phyloP scores from a whole-genome alignment of 2,797 vertebrate genomes.

The Choloepus didactylus region DNA sequence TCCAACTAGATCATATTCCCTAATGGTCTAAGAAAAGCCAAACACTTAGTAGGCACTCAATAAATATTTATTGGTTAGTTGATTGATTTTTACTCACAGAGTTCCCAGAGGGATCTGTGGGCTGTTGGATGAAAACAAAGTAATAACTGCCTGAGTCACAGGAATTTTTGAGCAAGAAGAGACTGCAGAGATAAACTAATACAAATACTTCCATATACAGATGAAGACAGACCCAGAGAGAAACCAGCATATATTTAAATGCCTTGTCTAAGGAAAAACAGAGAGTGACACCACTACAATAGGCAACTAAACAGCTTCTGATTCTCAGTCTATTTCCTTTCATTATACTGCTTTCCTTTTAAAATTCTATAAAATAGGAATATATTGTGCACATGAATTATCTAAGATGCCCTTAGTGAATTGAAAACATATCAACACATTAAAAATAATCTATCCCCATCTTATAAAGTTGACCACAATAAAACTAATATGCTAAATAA shows the following conservation, averaged over 20 bases:
- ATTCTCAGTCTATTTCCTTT: slow-evolving; percentile 49
- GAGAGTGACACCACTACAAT: neutral
- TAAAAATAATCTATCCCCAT: slow-evolving; percentile 68
- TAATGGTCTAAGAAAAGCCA: slow-evolving; percentile 46
- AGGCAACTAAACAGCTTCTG: neutral
- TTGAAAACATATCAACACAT: slow-evolving; percentile 65
- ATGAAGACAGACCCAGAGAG: slow-evolving; percentile 68
- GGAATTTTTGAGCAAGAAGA: slow-evolving; percentile 76
- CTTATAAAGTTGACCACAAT: slow-evolving; percentile 55
- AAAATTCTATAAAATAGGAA: slow-evolving; percentile 57
- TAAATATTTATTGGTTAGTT: slow-evolving; percentile 79
- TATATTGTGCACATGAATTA: slow-evolving; percentile 61
- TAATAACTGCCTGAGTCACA: slow-evolving; percentile 80
- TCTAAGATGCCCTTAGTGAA: slow-evolving; percentile 25
- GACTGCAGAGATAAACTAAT: slow-evolving; percentile 71
- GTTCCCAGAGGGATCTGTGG: slow-evolving; percentile 66
- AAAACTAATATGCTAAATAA: neutral
- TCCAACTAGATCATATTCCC: slow-evolving; percentile 61
- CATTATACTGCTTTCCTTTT: slow-evolving; percentile 49
- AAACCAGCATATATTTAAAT: slow-evolving; percentile 58
- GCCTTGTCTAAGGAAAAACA: slow-evolving; percentile 52
- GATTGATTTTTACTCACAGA: slow-evolving; percentile 66
- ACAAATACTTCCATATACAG: slow-evolving; percentile 54
- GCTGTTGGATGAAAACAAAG: slow-evolving; percentile 78
- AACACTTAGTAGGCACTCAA: slow-evolving; percentile 79